A percentile compares a stretch with the other conserved stretches of the same genome.
Evolutionary conservation across 2,113 vertebrate species (phyloP).

Genomic region (Anolis sagrei): DNA sequence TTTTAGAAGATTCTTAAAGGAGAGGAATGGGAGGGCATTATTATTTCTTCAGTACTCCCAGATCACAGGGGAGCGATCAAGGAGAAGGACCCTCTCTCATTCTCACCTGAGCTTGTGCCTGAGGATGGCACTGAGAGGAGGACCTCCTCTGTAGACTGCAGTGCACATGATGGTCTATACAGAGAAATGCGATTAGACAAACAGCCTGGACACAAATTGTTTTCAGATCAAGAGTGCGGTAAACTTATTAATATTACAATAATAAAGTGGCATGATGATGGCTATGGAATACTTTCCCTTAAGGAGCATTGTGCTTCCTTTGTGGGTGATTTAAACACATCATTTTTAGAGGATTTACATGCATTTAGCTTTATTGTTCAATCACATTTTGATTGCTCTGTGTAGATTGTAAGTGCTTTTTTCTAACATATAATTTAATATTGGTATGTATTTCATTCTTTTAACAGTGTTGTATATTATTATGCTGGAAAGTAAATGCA

Average conservation of each 20-base stretch:
- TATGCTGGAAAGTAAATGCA: not conserved
- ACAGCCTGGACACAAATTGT: too few species aligned
- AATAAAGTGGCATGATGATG: not conserved
- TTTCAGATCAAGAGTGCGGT: not conserved
- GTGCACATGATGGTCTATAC: too few species aligned
- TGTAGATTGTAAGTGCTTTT: not conserved
- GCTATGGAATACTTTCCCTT: not conserved
- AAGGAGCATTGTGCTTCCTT: not conserved
- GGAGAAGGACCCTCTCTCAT: too few species aligned
- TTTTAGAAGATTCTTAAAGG: too few species aligned
- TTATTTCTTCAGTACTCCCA: too few species aligned
- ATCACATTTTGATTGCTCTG: not conserved
- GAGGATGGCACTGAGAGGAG: too few species aligned
- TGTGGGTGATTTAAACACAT: not conserved
- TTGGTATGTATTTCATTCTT: too few species aligned
- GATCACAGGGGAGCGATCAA: too few species aligned
- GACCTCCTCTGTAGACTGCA: too few species aligned
- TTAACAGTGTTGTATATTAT: not conserved
- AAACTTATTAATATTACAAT: not conserved
- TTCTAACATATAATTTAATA: not conserved
- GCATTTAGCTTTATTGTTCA: not conserved
- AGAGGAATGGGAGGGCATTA: too few species aligned
- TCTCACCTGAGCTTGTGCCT: too few species aligned
- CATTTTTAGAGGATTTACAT: not conserved
- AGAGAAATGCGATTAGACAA: too few species aligned